Percentiles rank a stretch among this genome's conserved stretches.
Conservation (phyloP, 35 echinoderm and acorn worm species). For the Ophiothrix spiculata region DNA sequence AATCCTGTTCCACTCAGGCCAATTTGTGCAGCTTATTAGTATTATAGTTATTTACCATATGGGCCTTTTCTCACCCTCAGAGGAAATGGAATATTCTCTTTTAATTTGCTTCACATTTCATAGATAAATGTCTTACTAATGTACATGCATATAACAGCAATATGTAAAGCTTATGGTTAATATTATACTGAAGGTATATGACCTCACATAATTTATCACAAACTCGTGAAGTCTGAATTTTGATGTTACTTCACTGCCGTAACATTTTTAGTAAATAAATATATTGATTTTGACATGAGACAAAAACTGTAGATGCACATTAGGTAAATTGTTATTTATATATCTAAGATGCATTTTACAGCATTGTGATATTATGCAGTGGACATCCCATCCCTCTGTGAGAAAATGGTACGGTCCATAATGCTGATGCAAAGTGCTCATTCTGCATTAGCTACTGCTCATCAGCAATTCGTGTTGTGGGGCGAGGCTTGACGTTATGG, state of each 20-base stretch:
- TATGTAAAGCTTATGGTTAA: background rate
- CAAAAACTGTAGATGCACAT: background rate
- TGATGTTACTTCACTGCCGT: background rate
- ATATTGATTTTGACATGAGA: background rate
- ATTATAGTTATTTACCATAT: background rate
- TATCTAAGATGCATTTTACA: background rate
- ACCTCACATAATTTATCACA: background rate
- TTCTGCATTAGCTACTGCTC: background rate
- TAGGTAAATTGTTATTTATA: background rate
- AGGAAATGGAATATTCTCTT: background rate
- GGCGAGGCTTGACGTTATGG: background rate
- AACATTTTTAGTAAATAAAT: background rate
- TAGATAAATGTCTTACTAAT: background rate
- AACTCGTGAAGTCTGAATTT: background rate
- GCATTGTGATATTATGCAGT: too few species aligned
- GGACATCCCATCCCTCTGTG: background rate
- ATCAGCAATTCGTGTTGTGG: background rate
- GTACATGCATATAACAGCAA: background rate
- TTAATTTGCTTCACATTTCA: background rate
- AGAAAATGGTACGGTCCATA: background rate
- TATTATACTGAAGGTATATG: background rate
- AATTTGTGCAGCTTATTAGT: too few species aligned
- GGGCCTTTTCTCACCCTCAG: background rate
- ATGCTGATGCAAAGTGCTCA: background rate
- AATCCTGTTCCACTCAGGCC: background rate